Evolutionary conservation across 2,113 vertebrate species (phyloP).

Genomic region (Hemibagrus wyckioides): DNA sequence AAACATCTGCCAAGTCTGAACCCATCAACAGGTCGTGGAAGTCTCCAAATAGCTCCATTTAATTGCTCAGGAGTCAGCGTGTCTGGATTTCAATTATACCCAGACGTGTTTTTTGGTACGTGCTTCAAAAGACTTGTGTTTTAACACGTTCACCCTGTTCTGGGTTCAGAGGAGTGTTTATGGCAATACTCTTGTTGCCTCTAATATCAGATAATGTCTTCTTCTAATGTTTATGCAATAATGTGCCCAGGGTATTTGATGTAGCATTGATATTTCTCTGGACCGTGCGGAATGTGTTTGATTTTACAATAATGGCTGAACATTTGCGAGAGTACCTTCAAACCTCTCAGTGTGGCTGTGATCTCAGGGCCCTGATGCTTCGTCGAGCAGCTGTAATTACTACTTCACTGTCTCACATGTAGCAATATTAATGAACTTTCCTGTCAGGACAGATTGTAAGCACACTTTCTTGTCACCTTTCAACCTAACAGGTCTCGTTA

Average conservation of each 20-base stretch:
- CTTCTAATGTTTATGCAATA: background rate
- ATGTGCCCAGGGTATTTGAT: background rate
- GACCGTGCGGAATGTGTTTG: background rate
- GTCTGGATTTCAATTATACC: background rate
- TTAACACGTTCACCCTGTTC: background rate
- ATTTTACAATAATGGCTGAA: background rate
- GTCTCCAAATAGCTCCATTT: background rate
- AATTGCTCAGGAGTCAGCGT: background rate
- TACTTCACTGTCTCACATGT: background rate
- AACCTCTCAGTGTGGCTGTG: background rate
- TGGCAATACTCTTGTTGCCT: background rate
- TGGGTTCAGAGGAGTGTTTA: background rate
- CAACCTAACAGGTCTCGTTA: conserved; percentile 15
- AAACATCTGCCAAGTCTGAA: background rate
- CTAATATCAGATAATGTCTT: background rate
- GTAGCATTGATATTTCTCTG: background rate
- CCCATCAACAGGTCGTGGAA: background rate
- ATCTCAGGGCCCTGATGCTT: conserved; percentile 31
- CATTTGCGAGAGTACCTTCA: background rate
- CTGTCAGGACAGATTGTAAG: background rate
- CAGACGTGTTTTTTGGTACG: background rate
- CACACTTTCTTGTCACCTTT: background rate
- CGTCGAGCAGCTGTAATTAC: conserved; percentile 33
- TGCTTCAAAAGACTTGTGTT: background rate
- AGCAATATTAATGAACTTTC: conserved; percentile 26